These are phyloP conservation scores for Acanthosepion pharaonis DNA, from an alignment of 2,888 invertebrate genomes.

Conservation along the genomic window DNA sequence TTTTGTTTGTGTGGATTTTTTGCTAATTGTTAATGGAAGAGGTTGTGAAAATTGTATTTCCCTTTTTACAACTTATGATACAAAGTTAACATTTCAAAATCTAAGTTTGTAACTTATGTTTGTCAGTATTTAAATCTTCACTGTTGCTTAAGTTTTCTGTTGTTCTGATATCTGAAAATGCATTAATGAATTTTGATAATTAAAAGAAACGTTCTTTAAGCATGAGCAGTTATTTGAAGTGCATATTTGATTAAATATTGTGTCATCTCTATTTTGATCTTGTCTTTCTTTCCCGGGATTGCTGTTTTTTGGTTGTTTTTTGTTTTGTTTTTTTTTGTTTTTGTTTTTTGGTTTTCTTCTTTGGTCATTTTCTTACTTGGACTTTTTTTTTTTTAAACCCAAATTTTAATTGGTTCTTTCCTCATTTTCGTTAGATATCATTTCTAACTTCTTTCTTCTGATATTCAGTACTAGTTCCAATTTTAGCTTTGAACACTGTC, in stretches of 20 bases:
- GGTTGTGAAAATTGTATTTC: too few relatives aligned
- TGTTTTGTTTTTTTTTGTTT: not conserved
- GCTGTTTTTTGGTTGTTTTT: not conserved
- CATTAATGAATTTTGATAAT: not conserved
- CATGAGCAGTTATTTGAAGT: not conserved
- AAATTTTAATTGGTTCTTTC: not conserved
- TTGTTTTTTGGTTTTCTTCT: not conserved
- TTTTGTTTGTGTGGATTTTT: not conserved
- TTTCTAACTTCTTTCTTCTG: not conserved
- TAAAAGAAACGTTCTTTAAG: not conserved
- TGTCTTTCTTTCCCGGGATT: not conserved
- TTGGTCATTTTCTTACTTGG: not conserved
- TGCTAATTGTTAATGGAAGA: not conserved
- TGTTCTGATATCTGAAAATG: not conserved
- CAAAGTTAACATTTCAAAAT: not conserved
- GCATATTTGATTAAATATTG: not conserved
- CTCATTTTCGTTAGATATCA: not conserved
- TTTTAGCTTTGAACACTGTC: too few relatives aligned
- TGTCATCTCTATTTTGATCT: not conserved
- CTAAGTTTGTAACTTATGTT: not conserved
- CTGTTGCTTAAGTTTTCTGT: not conserved
- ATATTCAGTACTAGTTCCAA: not conserved
- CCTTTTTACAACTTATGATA: not conserved
- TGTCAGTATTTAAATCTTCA: not conserved
- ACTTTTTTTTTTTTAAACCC: not conserved